Evolutionary conservation across 1,140 invertebrate genomes (phyloP), one percentile per base, ranked within the genome.

Genomic region (Cecropterus lyciades): DNA sequence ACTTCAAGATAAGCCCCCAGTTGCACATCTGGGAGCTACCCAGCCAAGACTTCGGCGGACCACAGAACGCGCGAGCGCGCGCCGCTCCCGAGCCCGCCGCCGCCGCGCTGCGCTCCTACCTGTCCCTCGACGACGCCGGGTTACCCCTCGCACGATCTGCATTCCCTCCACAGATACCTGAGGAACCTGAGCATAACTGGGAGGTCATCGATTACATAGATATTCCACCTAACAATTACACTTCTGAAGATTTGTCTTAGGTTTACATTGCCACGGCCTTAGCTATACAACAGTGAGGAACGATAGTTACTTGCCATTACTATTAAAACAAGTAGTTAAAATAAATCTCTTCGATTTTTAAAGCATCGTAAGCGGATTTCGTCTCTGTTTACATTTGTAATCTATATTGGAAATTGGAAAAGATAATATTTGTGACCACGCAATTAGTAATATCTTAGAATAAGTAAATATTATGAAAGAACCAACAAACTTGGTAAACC

Each of bases 61-160:
- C 93, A 0, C 94, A 95, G 73, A 96, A 96, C 73, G 94, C 95
- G 0, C 80, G 85, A 7, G 84, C 89, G 0, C 72, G 80, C 0
- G 64, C 67, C 0, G 70, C 76, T 0, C 92, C 93, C 5, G 79
- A 72, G 0, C 92, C 92, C 5, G 79, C 87, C 8, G 80, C 94
- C 53, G 87, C 92, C 3, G 91, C 93, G 7, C 72, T 95, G 33
- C 82, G 93, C n/a, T 82, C 90, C 1, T 96, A 95, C 80, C 85
- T 95, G 4, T 95, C 95, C 1, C 73, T 95, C 14, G 93, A 93
- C 45, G 60, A 91, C 1, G 84, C 93, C 49, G 95, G 95, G 0
- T 88, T 90, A 33, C 95, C 95, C 0, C 70, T 95, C 20, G 81
- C 93, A 16, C 94, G 94, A 3, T 92, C 87, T 11, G 84, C 94